Evolutionary conservation across 1,140 invertebrate genomes (phyloP).

Genomic region (Orchestia grillus): DNA sequence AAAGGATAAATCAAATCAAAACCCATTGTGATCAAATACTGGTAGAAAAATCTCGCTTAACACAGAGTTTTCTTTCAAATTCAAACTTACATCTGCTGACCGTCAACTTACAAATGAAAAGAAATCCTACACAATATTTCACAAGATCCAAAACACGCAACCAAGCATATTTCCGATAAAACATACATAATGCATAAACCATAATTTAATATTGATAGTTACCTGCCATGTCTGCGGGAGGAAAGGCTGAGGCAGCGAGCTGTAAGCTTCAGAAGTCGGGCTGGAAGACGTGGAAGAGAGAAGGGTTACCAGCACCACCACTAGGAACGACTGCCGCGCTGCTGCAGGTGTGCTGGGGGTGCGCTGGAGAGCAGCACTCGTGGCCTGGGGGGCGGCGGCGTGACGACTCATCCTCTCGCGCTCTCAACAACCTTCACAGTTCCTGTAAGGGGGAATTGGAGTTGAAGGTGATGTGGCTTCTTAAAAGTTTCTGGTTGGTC

Average conservation of each 20-base stretch:
- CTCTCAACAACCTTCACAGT: background rate
- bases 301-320: background rate
- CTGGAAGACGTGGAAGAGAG: background rate
- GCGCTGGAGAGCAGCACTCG: background rate
- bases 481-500: background rate
- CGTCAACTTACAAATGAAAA: background rate
- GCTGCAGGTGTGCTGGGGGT: background rate
- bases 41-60: background rate
- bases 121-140: background rate
- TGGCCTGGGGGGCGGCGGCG: background rate
- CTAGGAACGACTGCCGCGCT: background rate
- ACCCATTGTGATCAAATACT: background rate
- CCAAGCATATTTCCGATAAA: too few relatives aligned
- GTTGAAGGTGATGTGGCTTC: background rate
- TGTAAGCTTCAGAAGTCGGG: background rate
- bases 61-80: background rate
- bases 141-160: background rate
- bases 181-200: background rate
- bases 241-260: background rate
- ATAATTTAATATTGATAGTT: background rate
- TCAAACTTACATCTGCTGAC: background rate
- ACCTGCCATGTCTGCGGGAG: conserved; percentile 24
- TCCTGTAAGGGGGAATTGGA: background rate
- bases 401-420: background rate
- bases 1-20: background rate